Conservation (phyloP, 2,888 invertebrate genomes). For the Amiota minor region DNA sequence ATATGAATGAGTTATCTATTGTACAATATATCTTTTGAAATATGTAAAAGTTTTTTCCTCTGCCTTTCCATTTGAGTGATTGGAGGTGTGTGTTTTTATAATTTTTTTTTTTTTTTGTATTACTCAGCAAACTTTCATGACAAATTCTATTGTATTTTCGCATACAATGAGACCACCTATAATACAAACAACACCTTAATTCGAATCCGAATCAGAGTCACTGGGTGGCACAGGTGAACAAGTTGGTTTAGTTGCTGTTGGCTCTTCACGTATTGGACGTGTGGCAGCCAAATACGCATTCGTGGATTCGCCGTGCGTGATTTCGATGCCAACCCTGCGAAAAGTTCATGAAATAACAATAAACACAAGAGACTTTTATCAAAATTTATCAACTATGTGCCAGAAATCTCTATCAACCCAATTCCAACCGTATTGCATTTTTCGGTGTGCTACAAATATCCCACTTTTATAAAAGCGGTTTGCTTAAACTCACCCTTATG, state of each 20-base stretch:
- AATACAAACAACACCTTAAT: slow-evolving; percentile 66
- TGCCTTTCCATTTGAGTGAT: neutral
- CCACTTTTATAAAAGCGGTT: too few relatives aligned
- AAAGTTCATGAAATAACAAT: neutral
- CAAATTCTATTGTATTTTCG: neutral
- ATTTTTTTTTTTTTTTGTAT: slow-evolving; percentile 17
- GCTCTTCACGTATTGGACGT: slow-evolving; percentile 70
- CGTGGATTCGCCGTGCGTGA: slow-evolving; percentile 83
- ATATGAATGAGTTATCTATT: too few relatives aligned
- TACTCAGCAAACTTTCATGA: slow-evolving; percentile 14
- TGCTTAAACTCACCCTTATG: too few relatives aligned
- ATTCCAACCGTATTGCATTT: too few relatives aligned
- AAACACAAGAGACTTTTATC: neutral
- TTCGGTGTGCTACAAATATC: too few relatives aligned
- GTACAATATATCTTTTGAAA: too few relatives aligned
- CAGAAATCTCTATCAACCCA: too few relatives aligned
- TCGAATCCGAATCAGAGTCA: slow-evolving; percentile 77
- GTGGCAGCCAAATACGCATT: slow-evolving; percentile 82
- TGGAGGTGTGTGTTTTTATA: slow-evolving; percentile 30
- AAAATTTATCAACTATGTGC: too few relatives aligned
- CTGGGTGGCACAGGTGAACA: slow-evolving; percentile 74
- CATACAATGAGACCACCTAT: neutral
- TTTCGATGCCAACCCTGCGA: slow-evolving; percentile 89
- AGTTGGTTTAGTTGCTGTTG: slow-evolving; percentile 71
- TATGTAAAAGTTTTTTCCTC: too few relatives aligned